A percentile compares a stretch with the other conserved stretches of the same genome.
Conservation (phyloP, 2,113 vertebrate genomes). For the Pavo muticus region DNA sequence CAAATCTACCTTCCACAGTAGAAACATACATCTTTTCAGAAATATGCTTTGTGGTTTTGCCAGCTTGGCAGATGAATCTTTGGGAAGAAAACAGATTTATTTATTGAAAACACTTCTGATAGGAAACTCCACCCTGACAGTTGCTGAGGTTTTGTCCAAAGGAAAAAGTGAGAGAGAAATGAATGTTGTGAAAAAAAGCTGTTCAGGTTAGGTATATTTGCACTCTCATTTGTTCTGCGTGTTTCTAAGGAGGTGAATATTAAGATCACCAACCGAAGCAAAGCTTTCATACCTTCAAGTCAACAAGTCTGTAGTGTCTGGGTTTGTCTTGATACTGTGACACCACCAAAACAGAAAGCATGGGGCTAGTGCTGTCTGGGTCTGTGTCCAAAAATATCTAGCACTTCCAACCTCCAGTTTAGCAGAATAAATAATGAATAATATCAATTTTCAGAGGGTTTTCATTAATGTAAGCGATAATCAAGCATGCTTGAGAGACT, state of each 20-base stretch:
- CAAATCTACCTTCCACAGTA: not conserved
- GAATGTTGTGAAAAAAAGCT: not conserved
- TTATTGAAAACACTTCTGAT: not conserved
- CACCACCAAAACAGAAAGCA: not conserved
- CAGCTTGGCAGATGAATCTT: not conserved
- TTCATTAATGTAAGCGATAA: not conserved
- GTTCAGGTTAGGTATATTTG: not conserved
- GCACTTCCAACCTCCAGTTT: not conserved
- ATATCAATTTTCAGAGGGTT: not conserved
- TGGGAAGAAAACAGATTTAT: not conserved
- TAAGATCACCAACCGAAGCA: not conserved
- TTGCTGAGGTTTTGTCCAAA: not conserved
- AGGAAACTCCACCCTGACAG: not conserved
- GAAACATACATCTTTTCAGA: not conserved
- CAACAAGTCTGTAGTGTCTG: not conserved
- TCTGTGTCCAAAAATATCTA: constrained; percentile 7
- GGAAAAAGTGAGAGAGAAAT: not conserved
- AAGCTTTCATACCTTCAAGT: not conserved
- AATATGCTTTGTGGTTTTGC: not conserved
- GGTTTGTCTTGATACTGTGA: not conserved
- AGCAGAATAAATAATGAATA: not conserved
- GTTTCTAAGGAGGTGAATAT: not conserved
- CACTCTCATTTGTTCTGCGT: not conserved
- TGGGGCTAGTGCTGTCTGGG: not conserved
- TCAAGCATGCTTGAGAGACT: not conserved